phyloP scores from a whole-genome alignment of 2,797 vertebrate species.

The Phataginus tetradactyla region DNA sequence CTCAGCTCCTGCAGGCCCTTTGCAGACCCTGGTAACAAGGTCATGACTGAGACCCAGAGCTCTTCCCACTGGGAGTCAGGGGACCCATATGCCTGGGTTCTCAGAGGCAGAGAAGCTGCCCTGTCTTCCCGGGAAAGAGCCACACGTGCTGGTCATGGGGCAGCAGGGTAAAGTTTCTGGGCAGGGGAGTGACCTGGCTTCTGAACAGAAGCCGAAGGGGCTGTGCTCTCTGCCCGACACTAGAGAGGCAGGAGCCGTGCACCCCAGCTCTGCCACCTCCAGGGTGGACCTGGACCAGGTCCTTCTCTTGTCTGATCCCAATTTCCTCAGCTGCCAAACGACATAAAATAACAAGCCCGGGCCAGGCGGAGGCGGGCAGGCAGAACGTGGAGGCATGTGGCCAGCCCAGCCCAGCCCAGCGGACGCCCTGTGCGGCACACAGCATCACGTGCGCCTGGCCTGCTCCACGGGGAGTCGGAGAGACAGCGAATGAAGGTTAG shows the following conservation, averaged over 20 bases:
- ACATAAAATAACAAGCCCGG: neutral
- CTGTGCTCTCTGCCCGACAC: neutral
- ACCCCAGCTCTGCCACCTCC: neutral
- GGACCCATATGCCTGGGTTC: neutral
- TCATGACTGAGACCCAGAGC: rapidly evolving
- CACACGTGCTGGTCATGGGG: rapidly evolving
- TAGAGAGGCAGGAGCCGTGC: rapidly evolving
- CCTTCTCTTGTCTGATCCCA: neutral
- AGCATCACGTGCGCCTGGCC: neutral
- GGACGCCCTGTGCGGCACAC: neutral
- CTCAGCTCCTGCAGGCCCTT: no score
- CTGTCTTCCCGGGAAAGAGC: neutral
- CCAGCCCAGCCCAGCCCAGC: neutral
- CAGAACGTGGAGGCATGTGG: neutral
- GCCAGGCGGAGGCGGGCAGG: neutral
- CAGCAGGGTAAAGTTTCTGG: neutral
- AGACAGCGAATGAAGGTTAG: rapidly evolving
- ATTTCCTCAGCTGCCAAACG: neutral
- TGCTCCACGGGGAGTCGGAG: rapidly evolving
- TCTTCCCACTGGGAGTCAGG: rapidly evolving
- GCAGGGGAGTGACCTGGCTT: neutral
- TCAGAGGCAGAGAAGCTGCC: no score
- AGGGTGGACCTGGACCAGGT: no score
- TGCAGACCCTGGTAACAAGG: neutral
- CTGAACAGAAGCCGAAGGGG: neutral